Base-by-base conservation (phyloP, 2,888 invertebrate species). In the Sphecodes monilicornis region DNA sequence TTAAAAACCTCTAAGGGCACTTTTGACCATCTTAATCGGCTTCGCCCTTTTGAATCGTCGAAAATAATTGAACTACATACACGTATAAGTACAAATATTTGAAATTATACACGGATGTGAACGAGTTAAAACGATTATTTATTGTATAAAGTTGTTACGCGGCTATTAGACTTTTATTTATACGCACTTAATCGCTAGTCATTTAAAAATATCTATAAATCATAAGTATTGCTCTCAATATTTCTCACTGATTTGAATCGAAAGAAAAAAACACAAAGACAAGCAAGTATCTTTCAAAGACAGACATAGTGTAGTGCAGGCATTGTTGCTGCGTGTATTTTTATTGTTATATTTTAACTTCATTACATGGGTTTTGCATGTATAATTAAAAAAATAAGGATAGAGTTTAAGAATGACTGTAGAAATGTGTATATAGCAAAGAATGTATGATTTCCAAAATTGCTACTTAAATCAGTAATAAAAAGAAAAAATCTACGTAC, bases 341-440 rank as follows among this genome's bases (percentile, higher is more conserved):
- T 92, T 89, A 91, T 90, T 54, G n/a, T 54, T 90, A 86, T 75
- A 43, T 50, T 64, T 76, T 71, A 66, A 69, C 57, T 43, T 82
- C 77, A 75, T 83, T 91, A 92, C 88, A 91, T 87, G 76, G 87
- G 86, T 90, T 82, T 85, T 79, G 79, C 82, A 89, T 76, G 70
- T 79, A 81, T 70, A 85, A 78, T 89, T 89, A 90, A 88, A 91
- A 92, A 90, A 90, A 91, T 86, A 89, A 88, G 60, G 81, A 84
- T 87, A 85, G 82, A 79, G 85, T 74, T 85, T 89, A 89, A 85
- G 82, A 90, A 86, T 87, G 84, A 80, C 82, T 69, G 78, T 88
- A 86, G 86, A 91, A 88, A 88, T 86, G 79, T 87, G 80, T 86
- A 82, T 86, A 82, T 88, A 89, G 78, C 80, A 75, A 90, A 84